Evolutionary conservation across 2,113 vertebrate genomes (phyloP), one percentile per base, ranked within the genome.

Genomic region (Labeo rohita): DNA sequence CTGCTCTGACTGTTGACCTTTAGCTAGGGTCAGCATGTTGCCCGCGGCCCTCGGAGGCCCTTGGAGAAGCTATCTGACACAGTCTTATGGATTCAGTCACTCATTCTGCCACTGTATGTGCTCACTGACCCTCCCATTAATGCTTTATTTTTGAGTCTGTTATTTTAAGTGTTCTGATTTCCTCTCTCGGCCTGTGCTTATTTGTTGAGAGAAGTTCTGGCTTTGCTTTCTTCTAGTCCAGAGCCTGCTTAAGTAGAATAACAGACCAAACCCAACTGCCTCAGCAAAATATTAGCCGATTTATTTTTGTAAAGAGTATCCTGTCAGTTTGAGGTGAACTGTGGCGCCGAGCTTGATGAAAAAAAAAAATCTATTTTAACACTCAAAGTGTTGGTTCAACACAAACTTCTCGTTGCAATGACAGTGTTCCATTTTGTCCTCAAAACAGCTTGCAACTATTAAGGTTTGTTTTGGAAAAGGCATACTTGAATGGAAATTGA

Each of bases 251-350:
- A 54, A 77, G 75, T 36, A 8, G 49, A 77, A 77, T 34, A 77
- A 56, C 75, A 77, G 49, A 77, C 75, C 34, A 16, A 77, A 77
- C 28, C 49, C 49, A 2, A 23, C 75, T 54, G 45, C 75, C 75
- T 77, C 75, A 54, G 75, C 75, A 54, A 36, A 77, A 77, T 56
- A 77, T 56, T 21, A 77, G 49, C 8, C 23, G 0, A 1, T 36
- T 77, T 77, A 36, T 77, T 77, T 77, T 18, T 18, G 7, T 36
- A 36, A 47, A 50, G 80, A 68, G 36, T 82, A 50, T 68, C 16
- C 59, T 82, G 80, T 66, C 80, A 82, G 80, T 49, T 66, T 77
- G 54, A 49, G 59, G 65, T 82, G 61, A 65, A 77, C n/a, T 52
- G 13, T 54, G 13, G 74, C 6, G 43, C 21, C n/a, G 45, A 12